These are phyloP conservation scores for Chrysotoxum bicinctum DNA, from an alignment of 2,888 invertebrate genomes.

Conservation along the genomic window DNA sequence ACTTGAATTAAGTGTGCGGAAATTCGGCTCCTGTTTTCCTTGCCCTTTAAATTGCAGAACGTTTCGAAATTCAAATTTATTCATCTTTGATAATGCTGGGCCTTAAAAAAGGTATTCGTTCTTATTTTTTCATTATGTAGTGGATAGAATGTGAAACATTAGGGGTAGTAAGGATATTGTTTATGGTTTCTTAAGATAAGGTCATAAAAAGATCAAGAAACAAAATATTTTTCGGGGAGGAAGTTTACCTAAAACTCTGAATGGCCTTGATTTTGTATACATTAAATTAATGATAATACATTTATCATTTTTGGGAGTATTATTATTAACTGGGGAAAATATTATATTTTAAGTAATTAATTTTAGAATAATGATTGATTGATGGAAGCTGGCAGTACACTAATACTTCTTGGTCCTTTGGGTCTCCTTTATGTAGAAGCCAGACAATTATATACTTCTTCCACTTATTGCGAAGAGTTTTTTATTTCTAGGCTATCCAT, in stretches of 20 bases:
- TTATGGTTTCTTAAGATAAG: constrained; percentile 30
- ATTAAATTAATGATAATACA: no score
- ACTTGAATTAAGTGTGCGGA: constrained; percentile 53
- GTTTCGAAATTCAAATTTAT: constrained; percentile 57
- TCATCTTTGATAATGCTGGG: constrained; percentile 31
- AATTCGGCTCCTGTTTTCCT: constrained; percentile 30
- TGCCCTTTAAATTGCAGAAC: background rate
- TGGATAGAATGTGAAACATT: constrained; percentile 22
- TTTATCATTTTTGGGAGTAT: no score
- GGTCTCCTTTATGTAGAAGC: no score
- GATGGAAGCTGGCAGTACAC: no score
- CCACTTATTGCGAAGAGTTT: no score
- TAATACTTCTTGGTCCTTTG: no score
- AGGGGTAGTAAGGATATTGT: constrained; percentile 19
- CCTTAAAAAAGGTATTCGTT: constrained; percentile 30
- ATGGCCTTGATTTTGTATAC: background rate
- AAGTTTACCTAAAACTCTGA: background rate
- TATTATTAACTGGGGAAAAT: no score
- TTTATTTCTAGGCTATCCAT: no score
- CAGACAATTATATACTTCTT: no score
- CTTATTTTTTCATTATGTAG: constrained; percentile 12
- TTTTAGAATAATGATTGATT: no score
- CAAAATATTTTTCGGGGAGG: background rate
- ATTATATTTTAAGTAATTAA: no score
- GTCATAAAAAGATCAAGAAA: constrained; percentile 37